A percentile compares a stretch with the other conserved stretches of the same genome.
Conservation (phyloP, 2,797 vertebrate genomes). For the Scleropages formosus region DNA sequence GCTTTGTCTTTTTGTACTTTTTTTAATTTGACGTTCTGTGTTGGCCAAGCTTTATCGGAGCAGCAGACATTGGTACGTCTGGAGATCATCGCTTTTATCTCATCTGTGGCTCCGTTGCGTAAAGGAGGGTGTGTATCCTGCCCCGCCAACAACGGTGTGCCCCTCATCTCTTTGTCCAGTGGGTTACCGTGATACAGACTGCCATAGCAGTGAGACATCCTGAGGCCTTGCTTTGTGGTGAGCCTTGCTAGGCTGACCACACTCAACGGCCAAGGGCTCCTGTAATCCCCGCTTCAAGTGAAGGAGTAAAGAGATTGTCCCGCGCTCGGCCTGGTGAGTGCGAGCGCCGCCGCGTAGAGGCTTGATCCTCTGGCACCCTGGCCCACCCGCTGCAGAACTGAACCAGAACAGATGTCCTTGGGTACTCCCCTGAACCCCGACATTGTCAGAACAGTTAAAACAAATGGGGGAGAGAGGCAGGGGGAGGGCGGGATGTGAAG, state of each 20-base stretch:
- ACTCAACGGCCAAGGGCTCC: too few relatives aligned
- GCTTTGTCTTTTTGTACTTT: neutral
- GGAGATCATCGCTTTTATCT: neutral
- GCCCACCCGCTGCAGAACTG: constrained; percentile 12
- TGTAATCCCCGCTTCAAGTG: neutral
- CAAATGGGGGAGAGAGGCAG: constrained; percentile 15
- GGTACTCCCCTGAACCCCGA: neutral
- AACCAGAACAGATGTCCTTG: constrained; percentile 9
- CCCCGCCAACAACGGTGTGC: neutral
- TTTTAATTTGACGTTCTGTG: neutral
- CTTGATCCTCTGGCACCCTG: constrained; percentile 12
- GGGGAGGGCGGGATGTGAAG: neutral
- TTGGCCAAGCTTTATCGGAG: neutral
- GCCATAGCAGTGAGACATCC: neutral
- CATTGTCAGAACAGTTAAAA: constrained; percentile 23
- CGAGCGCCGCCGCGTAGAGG: neutral
- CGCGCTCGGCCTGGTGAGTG: neutral
- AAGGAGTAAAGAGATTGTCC: neutral
- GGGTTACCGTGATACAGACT: too few relatives aligned
- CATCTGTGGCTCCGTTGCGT: neutral
- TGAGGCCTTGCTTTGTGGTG: too few relatives aligned
- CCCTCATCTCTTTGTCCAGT: too few relatives aligned
- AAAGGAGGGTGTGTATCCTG: neutral
- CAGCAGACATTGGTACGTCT: too few relatives aligned
- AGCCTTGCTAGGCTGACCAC: too few relatives aligned